Base-by-base conservation (phyloP, 2,888 invertebrate species). In the Monochamus alternatus region DNA sequence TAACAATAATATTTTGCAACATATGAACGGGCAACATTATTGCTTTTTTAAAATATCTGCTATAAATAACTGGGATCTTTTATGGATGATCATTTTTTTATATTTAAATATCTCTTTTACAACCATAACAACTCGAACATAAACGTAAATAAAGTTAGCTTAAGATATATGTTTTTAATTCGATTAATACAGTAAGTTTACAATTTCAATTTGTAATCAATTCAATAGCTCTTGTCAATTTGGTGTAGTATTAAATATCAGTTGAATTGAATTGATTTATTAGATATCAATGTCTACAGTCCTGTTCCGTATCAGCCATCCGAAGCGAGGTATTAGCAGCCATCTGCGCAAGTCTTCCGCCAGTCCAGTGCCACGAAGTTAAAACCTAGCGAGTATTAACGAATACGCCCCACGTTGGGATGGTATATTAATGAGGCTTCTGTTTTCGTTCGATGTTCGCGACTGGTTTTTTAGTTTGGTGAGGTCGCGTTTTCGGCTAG, bases 201-300 rank as follows among this genome's bases (percentile, higher is more conserved):
- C 58, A 58, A 58, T 58, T n/a, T 58, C 58, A 58, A 58, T 58
- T 58, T 58, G 14, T 59, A 14, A 22, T 59, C 59, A 59, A 59
- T 59, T 59, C 59, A 14, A 59, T 59, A 1, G 4, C 22, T 14
- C n/a, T 3, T 59, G 22, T 59, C 59, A 59, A 2, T 22, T 22
- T 14, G 30, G 59, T 22, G 30, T 30, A 59, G 22, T 59, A 59
- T n/a, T n/a, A 59, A 59, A 59, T 14, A 30, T 59, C 59, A 59
- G 22, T 59, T 59, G 59, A 59, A 58, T 59, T 59, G 59, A 59
- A 59, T 59, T 59, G 59, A 22, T 59, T 59, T 22, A 14, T 1
- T 14, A 59, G 5, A 59, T 59, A 59, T 59, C 59, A 59, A 59
- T 59, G 22, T 59, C 59, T n/a, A n/a, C n/a, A n/a, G 22, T 22